Conservation (phyloP, 2,888 invertebrate genomes). For the Nephrotoma flavescens region DNA sequence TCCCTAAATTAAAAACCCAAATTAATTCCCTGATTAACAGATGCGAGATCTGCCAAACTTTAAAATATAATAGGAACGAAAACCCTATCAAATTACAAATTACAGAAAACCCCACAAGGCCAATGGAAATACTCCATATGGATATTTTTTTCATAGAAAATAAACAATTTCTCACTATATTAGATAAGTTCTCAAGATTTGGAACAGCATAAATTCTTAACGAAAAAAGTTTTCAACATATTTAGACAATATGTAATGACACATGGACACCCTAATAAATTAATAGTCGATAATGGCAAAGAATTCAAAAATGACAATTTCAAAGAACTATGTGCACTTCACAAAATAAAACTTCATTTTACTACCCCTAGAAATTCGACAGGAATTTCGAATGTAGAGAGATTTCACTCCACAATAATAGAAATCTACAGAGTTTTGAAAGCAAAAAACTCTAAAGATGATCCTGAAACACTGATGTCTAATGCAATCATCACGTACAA, state of each 20-base stretch:
- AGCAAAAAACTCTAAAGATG: too few relatives aligned
- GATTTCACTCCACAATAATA: neutral
- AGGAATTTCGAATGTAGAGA: neutral
- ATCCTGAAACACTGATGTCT: too few relatives aligned
- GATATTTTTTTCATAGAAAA: neutral
- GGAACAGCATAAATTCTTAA: neutral
- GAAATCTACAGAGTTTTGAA: neutral
- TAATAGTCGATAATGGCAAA: too few relatives aligned
- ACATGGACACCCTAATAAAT: neutral
- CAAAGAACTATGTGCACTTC: too few relatives aligned
- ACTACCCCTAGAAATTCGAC: neutral
- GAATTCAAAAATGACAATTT: too few relatives aligned
- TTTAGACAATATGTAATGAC: neutral
- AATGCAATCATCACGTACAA: too few relatives aligned
- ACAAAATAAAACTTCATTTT: neutral
- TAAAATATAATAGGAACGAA: neutral
- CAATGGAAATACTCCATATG: neutral
- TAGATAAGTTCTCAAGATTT: neutral
- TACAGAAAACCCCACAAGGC: neutral
- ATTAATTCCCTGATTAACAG: neutral
- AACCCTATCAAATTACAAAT: neutral
- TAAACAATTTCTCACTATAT: neutral
- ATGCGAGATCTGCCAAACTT: neutral
- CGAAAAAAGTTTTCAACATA: neutral
- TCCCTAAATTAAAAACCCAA: neutral